Evolutionary conservation across 2,888 invertebrate species (phyloP).

Genomic region (Drosophila nr. perissopoda): DNA sequence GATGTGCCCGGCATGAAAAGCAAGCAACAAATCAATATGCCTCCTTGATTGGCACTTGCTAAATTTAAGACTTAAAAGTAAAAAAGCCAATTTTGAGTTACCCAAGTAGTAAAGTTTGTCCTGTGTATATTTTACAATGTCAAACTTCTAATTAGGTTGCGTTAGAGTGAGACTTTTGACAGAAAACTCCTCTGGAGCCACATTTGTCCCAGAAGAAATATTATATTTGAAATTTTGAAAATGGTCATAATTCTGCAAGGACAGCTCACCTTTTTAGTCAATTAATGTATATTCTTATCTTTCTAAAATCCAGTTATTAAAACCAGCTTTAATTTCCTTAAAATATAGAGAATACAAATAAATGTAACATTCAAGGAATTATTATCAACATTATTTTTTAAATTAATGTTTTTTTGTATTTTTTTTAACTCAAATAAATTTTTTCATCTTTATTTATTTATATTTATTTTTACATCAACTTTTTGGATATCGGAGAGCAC

Average conservation of each 20-base stretch:
- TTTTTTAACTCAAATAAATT: background rate
- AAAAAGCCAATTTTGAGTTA: background rate
- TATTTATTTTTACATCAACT: too few relatives aligned
- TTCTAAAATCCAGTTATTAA: background rate
- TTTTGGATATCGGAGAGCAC: too few relatives aligned
- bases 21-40: constrained; percentile 65
- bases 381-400: background rate
- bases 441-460: too few relatives aligned
- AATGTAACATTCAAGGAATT: too few relatives aligned
- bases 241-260: background rate
- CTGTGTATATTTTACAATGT: background rate
- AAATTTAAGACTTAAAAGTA: constrained; percentile 55
- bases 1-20: constrained; percentile 37
- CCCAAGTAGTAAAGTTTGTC: background rate
- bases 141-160: background rate
- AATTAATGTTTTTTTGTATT: too few relatives aligned
- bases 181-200: background rate
- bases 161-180: too few relatives aligned
- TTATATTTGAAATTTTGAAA: background rate
- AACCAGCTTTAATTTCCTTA: background rate
- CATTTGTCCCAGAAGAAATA: background rate
- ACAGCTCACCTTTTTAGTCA: background rate
- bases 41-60: constrained; percentile 72
- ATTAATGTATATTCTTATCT: accelerated
- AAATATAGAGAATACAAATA: background rate